Conservation (phyloP, 2,113 vertebrate genomes). For the Nannobrachium achirus region DNA sequence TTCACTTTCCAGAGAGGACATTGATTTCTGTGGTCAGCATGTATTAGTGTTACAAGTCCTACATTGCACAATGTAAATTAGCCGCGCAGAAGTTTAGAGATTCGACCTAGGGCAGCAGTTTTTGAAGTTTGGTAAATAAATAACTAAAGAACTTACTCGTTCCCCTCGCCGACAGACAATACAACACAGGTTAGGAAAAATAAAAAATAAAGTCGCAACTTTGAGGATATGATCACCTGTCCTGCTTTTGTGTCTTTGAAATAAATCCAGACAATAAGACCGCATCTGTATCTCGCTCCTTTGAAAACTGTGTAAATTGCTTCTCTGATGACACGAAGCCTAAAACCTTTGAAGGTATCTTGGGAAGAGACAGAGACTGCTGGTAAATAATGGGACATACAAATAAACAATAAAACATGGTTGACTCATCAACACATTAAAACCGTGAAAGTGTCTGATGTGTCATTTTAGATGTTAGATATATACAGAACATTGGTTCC, state of each 20-base stretch:
- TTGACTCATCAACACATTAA: no score
- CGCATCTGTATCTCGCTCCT: background rate
- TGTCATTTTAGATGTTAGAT: no score
- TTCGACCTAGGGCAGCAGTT: conserved; percentile 61
- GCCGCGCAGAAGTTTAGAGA: conserved; percentile 37
- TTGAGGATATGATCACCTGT: conserved; percentile 5
- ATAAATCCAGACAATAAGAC: background rate
- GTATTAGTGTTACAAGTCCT: conserved; percentile 63
- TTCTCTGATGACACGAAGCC: conserved; percentile 12
- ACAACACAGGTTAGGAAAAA: conserved; percentile 23
- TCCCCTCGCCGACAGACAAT: conserved; percentile 4
- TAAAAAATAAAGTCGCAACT: background rate
- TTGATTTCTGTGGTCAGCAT: conserved; percentile 74
- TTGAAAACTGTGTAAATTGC: background rate
- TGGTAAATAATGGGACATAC: no score
- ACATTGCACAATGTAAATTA: conserved; percentile 71
- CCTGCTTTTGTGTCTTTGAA: conserved; percentile 1
- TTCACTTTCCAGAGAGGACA: conserved; percentile 60
- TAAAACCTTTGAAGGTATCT: background rate
- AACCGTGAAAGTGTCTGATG: no score
- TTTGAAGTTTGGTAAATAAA: conserved; percentile 20
- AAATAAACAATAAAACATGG: no score
- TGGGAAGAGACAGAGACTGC: no score
- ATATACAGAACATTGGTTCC: no score
- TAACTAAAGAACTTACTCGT: background rate